Conservation (phyloP, 2,888 invertebrate genomes). For the Lycia hirtaria region DNA sequence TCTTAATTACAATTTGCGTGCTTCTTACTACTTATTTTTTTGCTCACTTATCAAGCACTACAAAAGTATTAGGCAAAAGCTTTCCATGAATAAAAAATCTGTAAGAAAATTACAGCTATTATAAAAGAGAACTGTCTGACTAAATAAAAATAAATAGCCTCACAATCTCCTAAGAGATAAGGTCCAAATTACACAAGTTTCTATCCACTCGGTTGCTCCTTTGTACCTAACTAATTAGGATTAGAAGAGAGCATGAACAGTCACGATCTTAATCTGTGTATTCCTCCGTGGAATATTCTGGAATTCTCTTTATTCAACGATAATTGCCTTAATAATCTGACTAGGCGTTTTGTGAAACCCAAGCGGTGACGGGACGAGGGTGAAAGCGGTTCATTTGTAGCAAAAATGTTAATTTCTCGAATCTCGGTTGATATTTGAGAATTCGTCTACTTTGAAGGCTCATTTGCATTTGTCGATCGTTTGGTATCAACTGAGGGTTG, state of each 20-base stretch:
- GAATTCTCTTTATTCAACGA: constrained; percentile 49
- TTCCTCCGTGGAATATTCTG: constrained; percentile 44
- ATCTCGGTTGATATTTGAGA: constrained; percentile 23
- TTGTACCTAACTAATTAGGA: constrained; percentile 61
- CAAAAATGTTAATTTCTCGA: constrained; percentile 32
- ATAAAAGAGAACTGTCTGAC: constrained; percentile 27
- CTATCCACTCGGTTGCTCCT: constrained; percentile 43
- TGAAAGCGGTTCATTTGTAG: constrained; percentile 23
- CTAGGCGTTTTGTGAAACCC: constrained; percentile 43
- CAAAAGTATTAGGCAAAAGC: neutral
- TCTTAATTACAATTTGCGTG: too few species aligned
- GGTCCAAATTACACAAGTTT: constrained; percentile 49
- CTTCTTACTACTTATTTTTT: too few species aligned
- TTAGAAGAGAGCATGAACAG: constrained; percentile 63
- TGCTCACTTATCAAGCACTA: neutral
- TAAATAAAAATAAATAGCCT: constrained; percentile 26
- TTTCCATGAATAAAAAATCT: neutral
- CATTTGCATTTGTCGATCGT: constrained; percentile 24
- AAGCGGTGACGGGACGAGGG: constrained; percentile 30
- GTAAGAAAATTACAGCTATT: constrained; percentile 22
- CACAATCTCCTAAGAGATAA: constrained; percentile 43
- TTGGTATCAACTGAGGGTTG: neutral
- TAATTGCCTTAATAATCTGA: constrained; percentile 53
- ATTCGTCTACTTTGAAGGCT: constrained; percentile 20
- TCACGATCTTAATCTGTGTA: constrained; percentile 61